Percentiles rank a stretch among this genome's conserved stretches.
phyloP scores from a whole-genome alignment of 2,113 vertebrate genomes.

The Dermatemys mawii region DNA sequence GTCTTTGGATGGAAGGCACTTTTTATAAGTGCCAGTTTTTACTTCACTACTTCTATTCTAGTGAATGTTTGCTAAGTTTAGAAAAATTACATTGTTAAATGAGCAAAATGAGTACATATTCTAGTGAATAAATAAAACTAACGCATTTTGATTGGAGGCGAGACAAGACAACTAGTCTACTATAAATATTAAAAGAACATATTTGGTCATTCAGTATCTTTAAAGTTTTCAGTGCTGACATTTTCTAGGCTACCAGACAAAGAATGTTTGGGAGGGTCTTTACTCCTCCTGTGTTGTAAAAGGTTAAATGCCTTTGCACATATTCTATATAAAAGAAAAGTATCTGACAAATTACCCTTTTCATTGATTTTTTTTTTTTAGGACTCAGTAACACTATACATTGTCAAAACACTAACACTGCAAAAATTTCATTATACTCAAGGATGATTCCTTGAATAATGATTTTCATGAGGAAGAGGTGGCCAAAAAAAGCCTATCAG shows the following conservation, averaged over 20 bases:
- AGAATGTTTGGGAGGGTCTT: neutral
- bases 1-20: neutral
- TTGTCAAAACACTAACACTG: slow-evolving; percentile 12
- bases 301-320: neutral
- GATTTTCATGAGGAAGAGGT: neutral
- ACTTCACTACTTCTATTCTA: neutral
- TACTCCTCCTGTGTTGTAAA: neutral
- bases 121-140: neutral
- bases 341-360: neutral
- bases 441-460: neutral
- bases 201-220: neutral
- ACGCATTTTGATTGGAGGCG: neutral
- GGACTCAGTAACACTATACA: neutral
- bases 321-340: slow-evolving; percentile 13
- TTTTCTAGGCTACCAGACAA: neutral
- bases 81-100: neutral
- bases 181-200: neutral
- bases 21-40: neutral
- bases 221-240: neutral
- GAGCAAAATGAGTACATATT: neutral
- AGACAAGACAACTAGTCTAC: neutral
- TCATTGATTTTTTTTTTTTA: slow-evolving; percentile 6
- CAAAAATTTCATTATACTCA: slow-evolving; percentile 4
- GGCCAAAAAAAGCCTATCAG: slow-evolving; percentile 20
- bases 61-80: neutral